Evolutionary conservation across 2,888 invertebrate genomes (phyloP), one percentile per base, ranked within the genome.

Genomic region (Drosophila multiciliata): DNA sequence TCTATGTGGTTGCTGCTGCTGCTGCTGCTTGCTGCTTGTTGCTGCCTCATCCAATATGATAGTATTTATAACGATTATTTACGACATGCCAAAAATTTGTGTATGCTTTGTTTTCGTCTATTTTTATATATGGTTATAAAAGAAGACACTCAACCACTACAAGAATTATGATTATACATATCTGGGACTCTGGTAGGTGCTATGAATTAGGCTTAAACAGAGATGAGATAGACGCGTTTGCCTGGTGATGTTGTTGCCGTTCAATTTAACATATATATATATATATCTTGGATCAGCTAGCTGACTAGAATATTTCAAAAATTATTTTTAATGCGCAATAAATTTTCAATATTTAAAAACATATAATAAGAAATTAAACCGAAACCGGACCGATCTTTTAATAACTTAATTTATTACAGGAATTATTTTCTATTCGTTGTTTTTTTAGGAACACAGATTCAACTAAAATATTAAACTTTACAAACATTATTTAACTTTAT

Each of bases 61-160:
- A 67, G 70, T 48, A 90, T 90, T 86, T 89, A 89, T 89, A 85
- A 86, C 76, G 71, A 72, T 88, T 83, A 86, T 86, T 86, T 86
- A 86, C 78, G 90, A 79, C 66, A 73, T 68, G 66, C 83, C 83
- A 70, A 75, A 78, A 40, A 68, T 68, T 74, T 64, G 67, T 66
- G 61, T 66, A 59, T 78, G 78, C 79, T 75, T 87, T 82, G 71
- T 76, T 71, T 65, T 58, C 55, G 15, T 60, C 33, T 29, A 38
- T 52, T 57, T 45, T 17, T 73, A 5, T 61, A n/a, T 67, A 69
- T 67, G 62, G 49, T 62, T 60, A 55, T 66, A 67, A 54, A 73
- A 60, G 63, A 45, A 45, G 45, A 23, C 20, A 45, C 42, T 42
- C 35, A 63, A 45, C 12, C 66, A 26, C 40, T 48, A 62, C 78